Evolutionary conservation across 2,888 invertebrate species (phyloP), one percentile per base, ranked within the genome.

Genomic region (Archips xylosteana): DNA sequence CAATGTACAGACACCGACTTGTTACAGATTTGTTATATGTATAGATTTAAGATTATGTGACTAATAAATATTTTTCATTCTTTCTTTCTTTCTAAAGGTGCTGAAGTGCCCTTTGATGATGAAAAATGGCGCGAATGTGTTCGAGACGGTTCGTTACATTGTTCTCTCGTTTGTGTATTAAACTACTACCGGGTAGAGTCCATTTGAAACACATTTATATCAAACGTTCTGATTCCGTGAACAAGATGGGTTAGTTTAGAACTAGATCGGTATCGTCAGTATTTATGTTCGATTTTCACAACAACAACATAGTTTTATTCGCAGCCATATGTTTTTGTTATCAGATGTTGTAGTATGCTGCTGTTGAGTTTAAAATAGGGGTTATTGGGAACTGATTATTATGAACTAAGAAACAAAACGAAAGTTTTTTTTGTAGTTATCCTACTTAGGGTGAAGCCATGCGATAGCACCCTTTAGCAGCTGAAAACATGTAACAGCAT

Each of bases 251-350:
- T 64, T 64, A 49, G 32, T 64, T 47, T 32, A 49, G 47, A 49
- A 45, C 15, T n/a, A n/a, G 64, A 64, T 64, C 49, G 2, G 47
- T 64, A 64, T 64, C 64, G 47, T 34, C 3, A 13, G n/a, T 64
- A 64, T 64, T 64, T 64, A 64, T 64, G 64, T 62, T 34, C n/a
- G 64, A 62, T 62, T 62, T 62, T 62, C 62, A 45, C 54, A 54
- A 9, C 23, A 54, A 54, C 23, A 15, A 42, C 32, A 62, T 32
- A 15, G n/a, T n/a, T 49, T n/a, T 13, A n/a, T 64, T 49, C 34
- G 34, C n/a, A 49, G 47, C 47, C 6, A n/a, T 49, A 49, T 49
- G 32, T 49, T 45, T 62, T 62, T 45, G 64, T 49, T 64, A 64
- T 64, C 64, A n/a, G 12, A 45, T 4, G 62, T 47, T 49, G 34